A percentile compares a stretch with the other conserved stretches of the same genome.
phyloP scores from a whole-genome alignment of 53 echinoderm and acorn worm species.

The Patiria pectinifera region DNA sequence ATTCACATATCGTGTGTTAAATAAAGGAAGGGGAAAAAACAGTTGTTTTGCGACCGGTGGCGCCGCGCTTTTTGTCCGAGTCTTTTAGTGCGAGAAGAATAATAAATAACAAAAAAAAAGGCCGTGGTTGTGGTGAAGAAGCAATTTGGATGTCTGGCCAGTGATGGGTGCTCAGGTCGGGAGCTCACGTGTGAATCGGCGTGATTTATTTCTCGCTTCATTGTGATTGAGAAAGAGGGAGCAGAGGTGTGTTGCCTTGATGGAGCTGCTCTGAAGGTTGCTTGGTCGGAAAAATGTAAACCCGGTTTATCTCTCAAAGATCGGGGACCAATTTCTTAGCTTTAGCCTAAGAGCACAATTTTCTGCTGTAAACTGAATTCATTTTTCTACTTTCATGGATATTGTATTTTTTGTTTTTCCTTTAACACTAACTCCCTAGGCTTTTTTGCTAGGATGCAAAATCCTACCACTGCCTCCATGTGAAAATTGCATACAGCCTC shows the following conservation, averaged over 20 bases:
- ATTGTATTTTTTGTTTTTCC: too few species aligned
- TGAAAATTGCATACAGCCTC: too few species aligned
- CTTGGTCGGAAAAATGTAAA: too few species aligned
- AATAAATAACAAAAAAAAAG: too few species aligned
- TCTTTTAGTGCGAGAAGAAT: neutral
- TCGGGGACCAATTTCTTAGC: neutral
- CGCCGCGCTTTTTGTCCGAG: neutral
- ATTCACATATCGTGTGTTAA: neutral
- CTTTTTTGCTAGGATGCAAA: too few species aligned
- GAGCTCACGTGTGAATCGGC: neutral
- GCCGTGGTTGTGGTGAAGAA: neutral
- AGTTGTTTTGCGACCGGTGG: slow-evolving; percentile 1
- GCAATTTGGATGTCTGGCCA: slow-evolving; percentile 28
- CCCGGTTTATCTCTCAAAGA: too few species aligned
- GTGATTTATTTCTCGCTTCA: slow-evolving; percentile 1
- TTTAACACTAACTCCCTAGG: too few species aligned
- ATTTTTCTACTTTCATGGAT: too few species aligned
- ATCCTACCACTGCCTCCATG: too few species aligned
- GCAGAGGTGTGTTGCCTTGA: too few species aligned
- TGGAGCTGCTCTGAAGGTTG: too few species aligned
- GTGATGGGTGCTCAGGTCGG: neutral
- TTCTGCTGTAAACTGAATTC: too few species aligned
- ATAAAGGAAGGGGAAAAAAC: neutral
- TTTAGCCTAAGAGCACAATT: neutral
- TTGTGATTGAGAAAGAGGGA: neutral